Percentiles rank a stretch among this genome's conserved stretches.
These are phyloP conservation scores for Ceraclea dissimilis DNA, from an alignment of 2,888 invertebrate species.

Conservation along the genomic window DNA sequence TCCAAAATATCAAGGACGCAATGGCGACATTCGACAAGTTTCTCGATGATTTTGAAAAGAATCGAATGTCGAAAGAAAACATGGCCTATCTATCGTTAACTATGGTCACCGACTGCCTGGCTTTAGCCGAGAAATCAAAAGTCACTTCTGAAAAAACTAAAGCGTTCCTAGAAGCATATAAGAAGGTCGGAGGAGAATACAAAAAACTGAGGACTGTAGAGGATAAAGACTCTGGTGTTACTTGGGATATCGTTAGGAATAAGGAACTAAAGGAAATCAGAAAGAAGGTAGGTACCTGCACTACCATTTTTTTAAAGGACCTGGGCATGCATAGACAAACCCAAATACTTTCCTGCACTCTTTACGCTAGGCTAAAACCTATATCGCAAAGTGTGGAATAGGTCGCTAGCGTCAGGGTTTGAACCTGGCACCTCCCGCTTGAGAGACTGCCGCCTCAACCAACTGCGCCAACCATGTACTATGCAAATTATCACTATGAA, in stretches of 20 bases:
- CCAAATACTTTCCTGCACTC: too few species aligned
- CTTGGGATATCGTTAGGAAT: constrained; percentile 73
- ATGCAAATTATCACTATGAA: too few species aligned
- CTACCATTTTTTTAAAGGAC: background rate
- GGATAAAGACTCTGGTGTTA: constrained; percentile 47
- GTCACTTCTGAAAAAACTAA: constrained; percentile 41
- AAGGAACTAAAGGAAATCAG: constrained; percentile 51
- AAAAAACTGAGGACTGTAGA: constrained; percentile 62
- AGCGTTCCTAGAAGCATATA: constrained; percentile 58
- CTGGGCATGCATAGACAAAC: too few species aligned
- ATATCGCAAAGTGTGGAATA: too few species aligned
- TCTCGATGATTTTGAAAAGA: constrained; percentile 63
- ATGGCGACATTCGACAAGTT: constrained; percentile 64
- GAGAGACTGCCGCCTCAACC: too few species aligned
- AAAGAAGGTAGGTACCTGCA: constrained; percentile 33
- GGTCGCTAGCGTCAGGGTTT: too few species aligned
- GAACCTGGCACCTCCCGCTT: too few species aligned
- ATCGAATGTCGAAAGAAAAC: constrained; percentile 60
- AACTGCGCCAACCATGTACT: too few species aligned
- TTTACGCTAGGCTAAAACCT: too few species aligned
- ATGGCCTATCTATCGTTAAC: constrained; percentile 59
- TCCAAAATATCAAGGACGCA: constrained; percentile 67
- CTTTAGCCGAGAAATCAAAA: constrained; percentile 46
- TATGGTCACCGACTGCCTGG: constrained; percentile 48
- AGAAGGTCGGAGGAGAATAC: constrained; percentile 58